These are phyloP conservation scores for Ctenomys sociabilis DNA, from an alignment of 2,113 vertebrate species.

Conservation along the genomic window DNA sequence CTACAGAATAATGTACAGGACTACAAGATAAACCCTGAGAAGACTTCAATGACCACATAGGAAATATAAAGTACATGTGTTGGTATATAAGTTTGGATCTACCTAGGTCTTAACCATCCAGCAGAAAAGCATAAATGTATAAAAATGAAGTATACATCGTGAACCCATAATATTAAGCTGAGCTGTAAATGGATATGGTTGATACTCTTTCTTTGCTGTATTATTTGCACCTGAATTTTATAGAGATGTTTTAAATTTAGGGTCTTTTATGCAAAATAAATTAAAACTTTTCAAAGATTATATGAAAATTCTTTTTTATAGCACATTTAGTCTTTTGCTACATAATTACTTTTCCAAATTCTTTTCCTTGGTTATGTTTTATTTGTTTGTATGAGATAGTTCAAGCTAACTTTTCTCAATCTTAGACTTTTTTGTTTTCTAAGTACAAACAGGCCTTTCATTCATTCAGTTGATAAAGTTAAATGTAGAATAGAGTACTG, in stretches of 20 bases:
- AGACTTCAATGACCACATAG: too few species aligned
- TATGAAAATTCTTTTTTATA: not conserved
- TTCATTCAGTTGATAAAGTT: not conserved
- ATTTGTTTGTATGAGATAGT: not conserved
- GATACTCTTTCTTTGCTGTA: not conserved
- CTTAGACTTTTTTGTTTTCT: not conserved
- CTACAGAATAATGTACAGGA: too few species aligned
- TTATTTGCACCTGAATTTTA: not conserved
- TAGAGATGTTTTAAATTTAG: conserved; percentile 9
- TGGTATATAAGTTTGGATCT: too few species aligned
- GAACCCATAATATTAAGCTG: too few species aligned
- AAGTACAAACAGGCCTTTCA: not conserved
- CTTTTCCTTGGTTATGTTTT: not conserved
- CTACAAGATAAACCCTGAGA: too few species aligned
- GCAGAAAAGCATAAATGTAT: too few species aligned
- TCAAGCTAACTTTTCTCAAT: not conserved
- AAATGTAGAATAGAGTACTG: not conserved
- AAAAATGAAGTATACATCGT: too few species aligned
- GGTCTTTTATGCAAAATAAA: not conserved
- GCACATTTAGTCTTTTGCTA: not conserved
- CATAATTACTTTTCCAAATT: not conserved
- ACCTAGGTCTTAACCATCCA: too few species aligned
- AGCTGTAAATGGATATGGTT: too few species aligned
- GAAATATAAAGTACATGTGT: too few species aligned
- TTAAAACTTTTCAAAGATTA: not conserved